phyloP scores from a whole-genome alignment of 2,113 vertebrate species.

The Lycocorax pyrrhopterus region DNA sequence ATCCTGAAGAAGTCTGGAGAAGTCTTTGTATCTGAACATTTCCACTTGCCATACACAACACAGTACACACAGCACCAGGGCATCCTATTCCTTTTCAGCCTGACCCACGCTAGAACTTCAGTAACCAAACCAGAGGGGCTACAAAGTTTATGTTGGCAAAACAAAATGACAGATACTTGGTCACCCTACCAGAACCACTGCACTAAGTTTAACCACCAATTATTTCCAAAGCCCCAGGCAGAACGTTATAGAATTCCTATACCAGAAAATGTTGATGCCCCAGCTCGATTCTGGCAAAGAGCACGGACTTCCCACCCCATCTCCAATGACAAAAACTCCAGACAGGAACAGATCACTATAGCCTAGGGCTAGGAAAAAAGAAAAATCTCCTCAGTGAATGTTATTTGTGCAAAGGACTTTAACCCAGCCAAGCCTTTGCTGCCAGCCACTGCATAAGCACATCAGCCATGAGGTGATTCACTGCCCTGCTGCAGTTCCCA shows the following conservation, averaged over 20 bases:
- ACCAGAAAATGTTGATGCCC: background rate
- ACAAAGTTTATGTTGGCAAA: background rate
- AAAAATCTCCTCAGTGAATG: background rate
- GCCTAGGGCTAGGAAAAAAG: slow-evolving; percentile 32
- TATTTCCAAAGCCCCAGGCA: slow-evolving; percentile 27
- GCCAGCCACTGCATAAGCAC: background rate
- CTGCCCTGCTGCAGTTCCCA: background rate
- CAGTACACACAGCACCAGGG: background rate
- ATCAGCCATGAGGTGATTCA: background rate
- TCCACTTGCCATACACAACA: background rate
- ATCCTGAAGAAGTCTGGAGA: background rate
- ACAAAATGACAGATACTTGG: background rate
- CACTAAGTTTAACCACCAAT: background rate
- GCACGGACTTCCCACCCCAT: background rate
- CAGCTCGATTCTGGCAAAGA: background rate
- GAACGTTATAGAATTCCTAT: slow-evolving; percentile 8
- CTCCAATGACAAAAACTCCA: background rate
- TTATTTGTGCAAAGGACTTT: background rate
- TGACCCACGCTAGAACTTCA: accelerated
- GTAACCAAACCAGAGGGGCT: background rate
- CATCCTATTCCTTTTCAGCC: background rate
- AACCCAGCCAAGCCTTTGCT: background rate
- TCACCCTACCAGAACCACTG: background rate
- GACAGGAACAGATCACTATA: background rate
- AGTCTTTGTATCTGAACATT: background rate